These are phyloP conservation scores for Mesoligia furuncula DNA, from an alignment of 2,888 invertebrate genomes.

Conservation along the genomic window DNA sequence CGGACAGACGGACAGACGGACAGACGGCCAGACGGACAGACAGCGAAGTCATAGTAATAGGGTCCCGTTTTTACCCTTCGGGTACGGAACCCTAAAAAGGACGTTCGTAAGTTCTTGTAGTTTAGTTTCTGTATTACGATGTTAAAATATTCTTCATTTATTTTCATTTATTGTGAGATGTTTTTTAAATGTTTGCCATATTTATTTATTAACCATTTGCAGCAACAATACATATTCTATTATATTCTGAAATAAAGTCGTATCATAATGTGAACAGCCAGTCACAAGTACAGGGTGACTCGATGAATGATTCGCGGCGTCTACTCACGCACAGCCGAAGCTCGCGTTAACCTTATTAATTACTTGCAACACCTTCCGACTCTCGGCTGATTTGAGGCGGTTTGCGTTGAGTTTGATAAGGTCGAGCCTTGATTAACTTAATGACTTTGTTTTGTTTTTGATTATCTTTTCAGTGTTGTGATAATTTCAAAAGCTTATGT, in stretches of 20 bases:
- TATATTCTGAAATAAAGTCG: not conserved
- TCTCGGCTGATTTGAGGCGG: slow-evolving; percentile 41
- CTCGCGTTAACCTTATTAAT: slow-evolving; percentile 63
- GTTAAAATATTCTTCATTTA: not conserved
- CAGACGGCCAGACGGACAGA: too few species aligned
- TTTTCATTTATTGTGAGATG: not conserved
- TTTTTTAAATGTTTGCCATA: not conserved
- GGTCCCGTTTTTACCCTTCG: too few species aligned
- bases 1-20: too few species aligned
- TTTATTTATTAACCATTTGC: not conserved
- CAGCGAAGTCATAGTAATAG: too few species aligned
- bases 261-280: slow-evolving; percentile 45
- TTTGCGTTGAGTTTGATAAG: slow-evolving; percentile 40
- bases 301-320: slow-evolving; percentile 57
- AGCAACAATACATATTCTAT: not conserved
- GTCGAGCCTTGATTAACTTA: slow-evolving; percentile 32
- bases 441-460: slow-evolving; percentile 30
- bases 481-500: not conserved
- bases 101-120: not conserved
- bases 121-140: too few species aligned
- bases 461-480: not conserved
- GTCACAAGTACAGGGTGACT: slow-evolving; percentile 44
- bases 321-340: slow-evolving; percentile 56
- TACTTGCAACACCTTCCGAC: slow-evolving; percentile 59
- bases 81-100: too few species aligned